Base-by-base conservation (phyloP, 2,113 vertebrate species). In the Gopherus flavomarginatus region DNA sequence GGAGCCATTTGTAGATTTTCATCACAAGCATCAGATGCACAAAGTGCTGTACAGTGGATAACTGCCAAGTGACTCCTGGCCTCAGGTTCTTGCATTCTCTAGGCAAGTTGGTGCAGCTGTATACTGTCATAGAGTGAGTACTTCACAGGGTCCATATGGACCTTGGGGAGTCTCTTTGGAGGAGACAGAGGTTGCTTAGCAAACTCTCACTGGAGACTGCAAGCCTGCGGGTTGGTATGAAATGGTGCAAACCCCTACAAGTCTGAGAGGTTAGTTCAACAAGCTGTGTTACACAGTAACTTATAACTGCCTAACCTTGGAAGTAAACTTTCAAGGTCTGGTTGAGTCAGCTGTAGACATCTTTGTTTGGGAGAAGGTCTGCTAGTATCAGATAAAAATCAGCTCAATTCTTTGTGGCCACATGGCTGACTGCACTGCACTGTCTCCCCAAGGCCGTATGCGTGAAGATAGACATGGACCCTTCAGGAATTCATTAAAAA, bases 271-370 rank as follows among this genome's bases (percentile, higher is more conserved):
- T 24, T 42, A 42, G 38, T 75, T 24, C 21, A 42, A 11, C 38
- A 6, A 10, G 38, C n/a, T 75, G 5, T 5, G 19, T 42, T 42
- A 42, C 6, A 75, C 38, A 77, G 72, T 14, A 44, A 44, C 24
- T 44, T 24, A 14, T 38, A 69, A 38, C 21, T 69, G 65, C 65
- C 65, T 38, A 5, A 21, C 16, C 35, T 69, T n/a, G 35, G 44
- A 5, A 54, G 0, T 42, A 3, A 0, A 2, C 27, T 69, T 79
- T 0, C 42, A 0, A 2, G 0, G 0, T 13, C 81, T 52, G 24
- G 1, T 47, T 35, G 0, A 0, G 22, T 38, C 86, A 12, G 0
- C 24, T 44, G 53, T 54, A 54, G 85, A 72, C 17, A 11, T 0
- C 38, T 89, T 77, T 53, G 21, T 79, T 81, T 26, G 19, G 53